Evolutionary conservation across 2,888 invertebrate genomes (phyloP), one percentile per base, ranked within the genome.

Genomic region (Biston betularia): DNA sequence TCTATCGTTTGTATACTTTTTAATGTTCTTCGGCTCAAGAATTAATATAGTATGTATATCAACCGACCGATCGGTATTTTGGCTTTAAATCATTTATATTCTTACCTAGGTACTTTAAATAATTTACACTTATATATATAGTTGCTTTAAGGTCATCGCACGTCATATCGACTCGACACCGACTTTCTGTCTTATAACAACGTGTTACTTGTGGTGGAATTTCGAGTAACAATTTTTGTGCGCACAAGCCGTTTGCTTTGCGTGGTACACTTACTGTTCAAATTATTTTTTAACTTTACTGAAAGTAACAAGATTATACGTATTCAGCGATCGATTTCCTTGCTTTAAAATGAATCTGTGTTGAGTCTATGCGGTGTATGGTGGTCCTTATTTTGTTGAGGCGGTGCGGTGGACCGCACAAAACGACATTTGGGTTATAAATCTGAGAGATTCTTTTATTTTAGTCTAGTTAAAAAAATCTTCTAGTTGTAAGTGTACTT

Each of bases 361-460:
- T 12, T 7, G 24, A n/a, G 42, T 12, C 42, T 24, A 38, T n/a
- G 2, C 9, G 33, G 24, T 54, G 42, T 44, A n/a, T 42, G 42
- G 5, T 2, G 42, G 10, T 6, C 54, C 15, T 54, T 44, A 33
- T 42, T 44, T 45, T 65, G 74, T 80, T 71, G 74, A 73, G 61
- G 84, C 82, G 84, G 82, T 69, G 66, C 72, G 68, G 75, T 71
- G 72, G 74, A 54, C 84, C 87, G 88, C 89, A 85, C 88, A 82
- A 87, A 87, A 79, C 72, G 65, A 72, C 65, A 71, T 79, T 79
- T 76, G 66, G 76, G 81, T 83, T 82, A 72, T 69, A 79, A 80
- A 83, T 84, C 82, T 84, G 75, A 81, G 84, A 85, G 86, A 87
- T 86, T 85, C 68, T 71, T 73, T 70, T 63, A 60, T 42, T 42